Evolutionary conservation across 2,888 invertebrate genomes (phyloP).

Genomic region (Erynnis tages): DNA sequence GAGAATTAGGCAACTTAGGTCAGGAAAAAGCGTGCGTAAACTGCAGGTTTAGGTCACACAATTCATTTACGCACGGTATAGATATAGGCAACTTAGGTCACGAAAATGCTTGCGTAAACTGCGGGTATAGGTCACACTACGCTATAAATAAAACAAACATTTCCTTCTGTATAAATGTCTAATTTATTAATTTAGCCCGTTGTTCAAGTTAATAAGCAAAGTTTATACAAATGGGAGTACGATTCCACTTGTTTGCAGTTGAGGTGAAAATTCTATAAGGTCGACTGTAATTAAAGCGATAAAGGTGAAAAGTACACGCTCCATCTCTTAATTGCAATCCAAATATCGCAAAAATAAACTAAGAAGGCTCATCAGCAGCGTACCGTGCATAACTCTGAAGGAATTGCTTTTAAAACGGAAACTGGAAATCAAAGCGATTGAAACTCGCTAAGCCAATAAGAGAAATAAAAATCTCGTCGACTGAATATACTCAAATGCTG

Average conservation of each 20-base stretch:
- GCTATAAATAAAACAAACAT: too few relatives aligned
- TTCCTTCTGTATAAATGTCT: neutral
- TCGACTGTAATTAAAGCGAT: conserved; percentile 35
- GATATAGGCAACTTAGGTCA: too few relatives aligned
- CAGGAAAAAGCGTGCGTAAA: too few relatives aligned
- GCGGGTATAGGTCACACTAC: too few relatives aligned
- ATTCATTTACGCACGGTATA: too few relatives aligned
- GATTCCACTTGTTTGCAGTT: conserved; percentile 41
- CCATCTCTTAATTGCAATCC: conserved; percentile 41
- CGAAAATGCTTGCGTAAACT: too few relatives aligned
- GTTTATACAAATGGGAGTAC: conserved; percentile 16
- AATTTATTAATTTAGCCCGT: neutral
- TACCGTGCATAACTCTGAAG: conserved; percentile 46
- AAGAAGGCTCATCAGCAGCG: conserved; percentile 45
- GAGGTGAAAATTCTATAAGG: conserved; percentile 25
- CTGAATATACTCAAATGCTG: conserved; percentile 36
- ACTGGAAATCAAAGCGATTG: conserved; percentile 52
- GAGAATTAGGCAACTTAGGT: too few relatives aligned
- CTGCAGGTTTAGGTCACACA: too few relatives aligned
- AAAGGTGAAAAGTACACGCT: conserved; percentile 36
- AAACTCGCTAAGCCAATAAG: conserved; percentile 62
- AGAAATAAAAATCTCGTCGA: conserved; percentile 41
- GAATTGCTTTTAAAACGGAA: conserved; percentile 61
- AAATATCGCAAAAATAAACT: conserved; percentile 46
- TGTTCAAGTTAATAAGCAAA: neutral